Conservation (phyloP, 1,140 invertebrate species). For the Eupristina koningsbergeri region DNA sequence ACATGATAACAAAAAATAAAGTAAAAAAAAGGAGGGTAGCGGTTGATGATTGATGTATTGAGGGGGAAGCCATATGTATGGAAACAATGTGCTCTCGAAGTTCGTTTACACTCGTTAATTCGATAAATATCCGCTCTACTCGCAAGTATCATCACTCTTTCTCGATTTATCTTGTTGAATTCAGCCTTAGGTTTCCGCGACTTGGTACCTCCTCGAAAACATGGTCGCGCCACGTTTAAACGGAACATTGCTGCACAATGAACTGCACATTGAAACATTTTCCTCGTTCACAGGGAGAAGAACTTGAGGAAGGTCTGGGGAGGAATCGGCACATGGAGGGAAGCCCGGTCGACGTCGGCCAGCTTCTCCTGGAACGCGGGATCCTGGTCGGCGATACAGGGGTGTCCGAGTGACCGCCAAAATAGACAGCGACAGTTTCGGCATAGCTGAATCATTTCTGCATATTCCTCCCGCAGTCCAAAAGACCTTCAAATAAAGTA, state of each 20-base stretch:
- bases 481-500: slow-evolving; percentile 79
- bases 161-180: not conserved
- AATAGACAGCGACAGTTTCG: slow-evolving; percentile 96
- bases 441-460: slow-evolving; percentile 95
- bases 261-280: not conserved
- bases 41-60: too few species aligned
- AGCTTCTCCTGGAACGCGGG: slow-evolving; percentile 85
- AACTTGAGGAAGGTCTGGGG: slow-evolving; percentile 92
- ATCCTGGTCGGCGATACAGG: slow-evolving; percentile 89
- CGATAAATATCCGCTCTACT: slow-evolving; percentile 16
- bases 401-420: slow-evolving; percentile 94
- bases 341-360: slow-evolving; percentile 84
- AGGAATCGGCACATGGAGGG: slow-evolving; percentile 87
- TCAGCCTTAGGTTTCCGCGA: too few species aligned
- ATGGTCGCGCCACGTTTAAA: not conserved
- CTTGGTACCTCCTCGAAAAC: not conserved
- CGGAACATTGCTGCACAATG: not conserved
- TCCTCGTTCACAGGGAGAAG: slow-evolving; percentile 82
- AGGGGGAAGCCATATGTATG: not conserved
- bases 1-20: slow-evolving; percentile 1
- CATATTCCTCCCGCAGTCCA: slow-evolving; percentile 93
- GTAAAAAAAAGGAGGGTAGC: not conserved
- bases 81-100: not conserved
- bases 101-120: slow-evolving; percentile 12
- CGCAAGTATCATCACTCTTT: not conserved